Evolutionary conservation across 2,888 invertebrate species (phyloP).

Genomic region (Agrotis segetum): DNA sequence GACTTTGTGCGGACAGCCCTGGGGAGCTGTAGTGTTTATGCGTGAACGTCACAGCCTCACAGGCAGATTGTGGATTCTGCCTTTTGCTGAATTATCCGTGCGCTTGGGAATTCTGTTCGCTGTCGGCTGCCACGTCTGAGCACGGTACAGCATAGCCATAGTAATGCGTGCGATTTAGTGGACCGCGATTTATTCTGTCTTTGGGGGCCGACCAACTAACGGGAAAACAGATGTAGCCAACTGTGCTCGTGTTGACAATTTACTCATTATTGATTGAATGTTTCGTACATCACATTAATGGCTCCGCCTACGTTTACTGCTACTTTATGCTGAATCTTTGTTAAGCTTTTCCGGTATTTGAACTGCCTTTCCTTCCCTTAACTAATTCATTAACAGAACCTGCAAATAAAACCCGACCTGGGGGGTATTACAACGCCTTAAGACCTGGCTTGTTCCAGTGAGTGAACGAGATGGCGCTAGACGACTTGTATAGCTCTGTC

Average conservation of each 20-base stretch:
- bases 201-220: constrained; percentile 50
- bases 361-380: too few relatives aligned
- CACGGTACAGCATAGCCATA: constrained; percentile 17
- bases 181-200: constrained; percentile 54
- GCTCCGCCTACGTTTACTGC: not conserved
- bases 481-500: too few relatives aligned
- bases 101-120: constrained; percentile 77
- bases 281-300: not conserved
- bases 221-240: constrained; percentile 3
- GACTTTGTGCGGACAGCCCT: constrained; percentile 83
- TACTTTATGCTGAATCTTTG: not conserved
- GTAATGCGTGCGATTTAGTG: constrained; percentile 56
- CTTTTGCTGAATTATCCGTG: constrained; percentile 82
- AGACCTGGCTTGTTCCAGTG: too few relatives aligned
- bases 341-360: too few relatives aligned
- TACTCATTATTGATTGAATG: constrained; percentile 8
- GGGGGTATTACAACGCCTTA: too few relatives aligned
- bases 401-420: too few relatives aligned
- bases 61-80: constrained; percentile 81
- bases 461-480: too few relatives aligned
- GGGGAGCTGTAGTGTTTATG: constrained; percentile 84
- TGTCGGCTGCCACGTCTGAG: constrained; percentile 63
- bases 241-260: constrained; percentile 11
- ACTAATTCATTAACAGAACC: too few relatives aligned
- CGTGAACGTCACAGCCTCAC: constrained; percentile 80